Percentiles rank a stretch among this genome's conserved stretches.
Conservation (phyloP, 2,797 vertebrate species). For the Botia kubotai region DNA sequence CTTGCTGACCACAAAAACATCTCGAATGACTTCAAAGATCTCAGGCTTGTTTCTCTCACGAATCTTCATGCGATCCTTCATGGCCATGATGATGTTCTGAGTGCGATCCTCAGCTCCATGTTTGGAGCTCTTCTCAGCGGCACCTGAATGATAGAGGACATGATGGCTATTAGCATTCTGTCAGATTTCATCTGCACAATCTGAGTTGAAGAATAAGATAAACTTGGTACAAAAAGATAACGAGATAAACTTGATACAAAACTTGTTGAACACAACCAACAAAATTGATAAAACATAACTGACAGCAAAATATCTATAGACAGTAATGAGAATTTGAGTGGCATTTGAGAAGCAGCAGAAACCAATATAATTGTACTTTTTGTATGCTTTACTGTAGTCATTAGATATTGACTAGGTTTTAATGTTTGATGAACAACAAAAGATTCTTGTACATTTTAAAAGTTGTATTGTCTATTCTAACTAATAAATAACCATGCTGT, state of each 20-base stretch:
- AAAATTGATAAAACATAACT: background rate
- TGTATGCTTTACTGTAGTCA: too few species aligned
- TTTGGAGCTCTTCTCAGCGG: constrained; percentile 95
- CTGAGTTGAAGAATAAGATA: background rate
- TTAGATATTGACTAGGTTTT: too few species aligned
- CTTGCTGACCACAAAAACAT: constrained; percentile 90
- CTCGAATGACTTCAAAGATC: constrained; percentile 95
- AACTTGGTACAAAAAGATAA: background rate
- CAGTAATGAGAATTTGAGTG: background rate
- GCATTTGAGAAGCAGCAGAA: too few species aligned
- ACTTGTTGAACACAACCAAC: background rate
- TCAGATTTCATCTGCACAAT: background rate
- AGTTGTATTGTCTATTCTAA: too few species aligned
- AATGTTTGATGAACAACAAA: too few species aligned
- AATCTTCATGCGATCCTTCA: constrained; percentile 99
- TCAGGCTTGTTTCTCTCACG: constrained; percentile 96
- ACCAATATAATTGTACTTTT: too few species aligned
- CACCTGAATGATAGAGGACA: constrained; percentile 76
- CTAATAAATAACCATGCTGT: too few species aligned
- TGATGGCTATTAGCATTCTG: background rate
- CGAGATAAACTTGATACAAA: background rate
- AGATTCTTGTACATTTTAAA: too few species aligned
- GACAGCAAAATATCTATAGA: background rate
- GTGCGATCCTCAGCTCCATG: constrained; percentile 96
- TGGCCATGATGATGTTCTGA: constrained; percentile 98